Conservation (phyloP, 2,113 vertebrate genomes). For the Cephalophus harveyi region DNA sequence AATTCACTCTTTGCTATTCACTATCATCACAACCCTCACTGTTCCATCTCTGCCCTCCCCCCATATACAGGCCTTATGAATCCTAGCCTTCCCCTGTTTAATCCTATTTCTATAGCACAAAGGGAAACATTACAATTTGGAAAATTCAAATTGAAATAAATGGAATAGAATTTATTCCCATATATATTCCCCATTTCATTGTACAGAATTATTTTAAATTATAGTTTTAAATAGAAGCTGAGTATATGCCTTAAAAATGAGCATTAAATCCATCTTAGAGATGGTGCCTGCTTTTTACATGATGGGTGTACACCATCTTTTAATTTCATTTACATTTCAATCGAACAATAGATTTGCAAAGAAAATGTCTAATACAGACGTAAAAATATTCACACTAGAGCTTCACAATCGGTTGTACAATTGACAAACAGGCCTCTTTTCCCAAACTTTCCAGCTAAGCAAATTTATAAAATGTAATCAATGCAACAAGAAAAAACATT, state of each 20-base stretch:
- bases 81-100: slow-evolving; percentile 80
- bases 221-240: slow-evolving; percentile 93
- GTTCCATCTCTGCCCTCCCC: slow-evolving; percentile 73
- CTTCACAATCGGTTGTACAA: slow-evolving; percentile 94
- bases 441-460: slow-evolving; percentile 90
- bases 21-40: slow-evolving; percentile 79
- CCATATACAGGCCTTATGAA: slow-evolving; percentile 78
- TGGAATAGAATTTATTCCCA: slow-evolving; percentile 94
- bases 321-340: slow-evolving; percentile 98
- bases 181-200: slow-evolving; percentile 90
- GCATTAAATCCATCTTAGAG: slow-evolving; percentile 96
- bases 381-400: slow-evolving; percentile 98
- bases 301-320: slow-evolving; percentile 98
- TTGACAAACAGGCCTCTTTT: slow-evolving; percentile 92
- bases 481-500: slow-evolving; percentile 87
- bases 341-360: slow-evolving; percentile 99
- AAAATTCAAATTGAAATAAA: slow-evolving; percentile 92
- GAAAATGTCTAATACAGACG: slow-evolving; percentile 99
- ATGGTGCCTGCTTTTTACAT: slow-evolving; percentile 98
- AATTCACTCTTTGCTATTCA: slow-evolving; percentile 81
- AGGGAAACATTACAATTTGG: slow-evolving; percentile 90
- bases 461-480: slow-evolving; percentile 89
- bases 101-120: slow-evolving; percentile 88
- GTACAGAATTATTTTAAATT: slow-evolving; percentile 93
- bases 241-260: slow-evolving; percentile 96